phyloP scores from a whole-genome alignment of 2,797 vertebrate species.

The Nasua narica region DNA sequence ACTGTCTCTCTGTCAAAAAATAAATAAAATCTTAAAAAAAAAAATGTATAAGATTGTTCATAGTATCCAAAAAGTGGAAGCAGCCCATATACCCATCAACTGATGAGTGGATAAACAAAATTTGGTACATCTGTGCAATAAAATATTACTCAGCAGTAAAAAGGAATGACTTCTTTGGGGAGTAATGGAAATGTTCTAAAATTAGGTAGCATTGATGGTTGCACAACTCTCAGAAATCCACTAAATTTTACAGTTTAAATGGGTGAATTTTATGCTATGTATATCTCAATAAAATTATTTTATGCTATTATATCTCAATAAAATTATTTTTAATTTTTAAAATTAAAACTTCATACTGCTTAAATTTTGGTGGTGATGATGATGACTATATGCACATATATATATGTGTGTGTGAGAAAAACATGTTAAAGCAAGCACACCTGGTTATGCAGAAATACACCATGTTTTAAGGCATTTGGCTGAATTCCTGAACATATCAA shows the following conservation, averaged over 20 bases:
- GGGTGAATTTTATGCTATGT: neutral
- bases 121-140: neutral
- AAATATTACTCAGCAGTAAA: neutral
- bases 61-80: neutral
- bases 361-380: neutral
- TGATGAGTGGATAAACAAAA: neutral
- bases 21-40: no score
- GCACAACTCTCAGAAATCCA: neutral
- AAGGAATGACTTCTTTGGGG: neutral
- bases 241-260: neutral
- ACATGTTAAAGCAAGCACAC: neutral
- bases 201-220: neutral
- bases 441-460: neutral
- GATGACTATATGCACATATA: neutral
- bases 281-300: neutral
- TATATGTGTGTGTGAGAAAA: neutral
- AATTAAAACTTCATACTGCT: neutral
- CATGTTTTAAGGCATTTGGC: conserved; percentile 11
- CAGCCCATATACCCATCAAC: neutral
- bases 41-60: neutral
- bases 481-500: neutral
- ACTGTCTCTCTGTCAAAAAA: no score
- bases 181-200: neutral
- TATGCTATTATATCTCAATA: neutral
- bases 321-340: neutral